phyloP scores from a whole-genome alignment of 2,888 invertebrate species.

The Hemaris fuciformis region DNA sequence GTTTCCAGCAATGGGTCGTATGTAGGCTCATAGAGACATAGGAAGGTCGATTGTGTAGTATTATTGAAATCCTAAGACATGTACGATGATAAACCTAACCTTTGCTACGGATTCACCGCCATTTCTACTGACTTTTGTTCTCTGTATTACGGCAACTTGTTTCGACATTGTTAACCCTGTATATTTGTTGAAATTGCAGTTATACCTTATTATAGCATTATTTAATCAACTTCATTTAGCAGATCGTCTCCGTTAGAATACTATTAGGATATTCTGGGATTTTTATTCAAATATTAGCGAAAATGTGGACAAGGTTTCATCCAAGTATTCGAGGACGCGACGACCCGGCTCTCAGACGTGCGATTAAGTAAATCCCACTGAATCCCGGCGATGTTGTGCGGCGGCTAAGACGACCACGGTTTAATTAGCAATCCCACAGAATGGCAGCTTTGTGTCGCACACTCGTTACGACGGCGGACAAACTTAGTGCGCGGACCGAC shows the following conservation, averaged over 20 bases:
- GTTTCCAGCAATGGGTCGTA: too few relatives aligned
- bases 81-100: too few relatives aligned
- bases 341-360: constrained; percentile 14
- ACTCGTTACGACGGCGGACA: not conserved
- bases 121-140: too few relatives aligned
- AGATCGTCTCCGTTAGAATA: not conserved
- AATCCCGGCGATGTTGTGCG: not conserved
- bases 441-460: not conserved
- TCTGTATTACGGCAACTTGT: too few relatives aligned
- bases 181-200: too few relatives aligned
- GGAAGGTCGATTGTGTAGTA: too few relatives aligned
- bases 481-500: not conserved
- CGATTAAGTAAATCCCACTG: constrained; percentile 19
- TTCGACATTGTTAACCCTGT: too few relatives aligned
- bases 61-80: too few relatives aligned
- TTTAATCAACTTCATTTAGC: not conserved
- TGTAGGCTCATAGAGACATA: too few relatives aligned
- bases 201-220: too few relatives aligned
- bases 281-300: not conserved
- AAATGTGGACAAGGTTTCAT: not conserved
- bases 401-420: not conserved
- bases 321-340: not conserved
- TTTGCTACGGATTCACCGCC: too few relatives aligned
- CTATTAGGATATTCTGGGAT: not conserved
- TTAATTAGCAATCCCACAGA: constrained; percentile 8